Conservation (phyloP, 1,140 invertebrate species). For the Pomacea maculata region DNA sequence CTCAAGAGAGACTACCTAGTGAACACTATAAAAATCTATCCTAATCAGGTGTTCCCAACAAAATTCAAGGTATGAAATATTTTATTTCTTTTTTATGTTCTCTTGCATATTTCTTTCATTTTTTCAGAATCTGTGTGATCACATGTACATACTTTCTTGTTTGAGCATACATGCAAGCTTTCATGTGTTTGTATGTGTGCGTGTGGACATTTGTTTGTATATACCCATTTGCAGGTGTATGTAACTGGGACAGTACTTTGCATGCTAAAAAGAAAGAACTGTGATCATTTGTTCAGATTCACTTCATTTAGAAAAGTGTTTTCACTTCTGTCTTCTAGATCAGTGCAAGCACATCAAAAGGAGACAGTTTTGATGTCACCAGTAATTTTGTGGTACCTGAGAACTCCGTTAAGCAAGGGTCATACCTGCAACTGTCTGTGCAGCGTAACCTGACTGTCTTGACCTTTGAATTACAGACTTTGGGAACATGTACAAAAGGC, state of each 20-base stretch:
- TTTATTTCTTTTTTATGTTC: neutral
- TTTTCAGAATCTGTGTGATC: no score
- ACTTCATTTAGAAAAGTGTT: neutral
- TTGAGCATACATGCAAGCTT: neutral
- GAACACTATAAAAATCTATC: slow-evolving; percentile 46
- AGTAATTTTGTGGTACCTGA: slow-evolving; percentile 40
- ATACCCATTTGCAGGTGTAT: no score
- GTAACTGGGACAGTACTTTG: no score
- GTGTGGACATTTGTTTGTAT: no score
- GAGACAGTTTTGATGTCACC: slow-evolving; percentile 38
- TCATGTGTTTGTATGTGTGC: no score
- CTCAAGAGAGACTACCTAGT: slow-evolving; percentile 32
- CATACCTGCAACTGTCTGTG: slow-evolving; percentile 45
- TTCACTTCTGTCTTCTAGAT: slow-evolving; percentile 36
- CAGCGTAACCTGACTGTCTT: slow-evolving; percentile 28
- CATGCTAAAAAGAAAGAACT: neutral
- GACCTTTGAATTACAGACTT: slow-evolving; percentile 33
- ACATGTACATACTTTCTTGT: no score
- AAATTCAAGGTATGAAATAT: slow-evolving; percentile 42
- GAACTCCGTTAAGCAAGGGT: slow-evolving; percentile 34
- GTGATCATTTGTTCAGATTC: no score
- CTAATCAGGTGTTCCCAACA: slow-evolving; percentile 28
- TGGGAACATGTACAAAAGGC: slow-evolving; percentile 18
- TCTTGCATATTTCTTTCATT: neutral
- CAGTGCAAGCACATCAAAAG: slow-evolving; percentile 30